These are phyloP conservation scores for Aphidius gifuensis DNA, from an alignment of 1,140 invertebrate genomes.

Conservation along the genomic window DNA sequence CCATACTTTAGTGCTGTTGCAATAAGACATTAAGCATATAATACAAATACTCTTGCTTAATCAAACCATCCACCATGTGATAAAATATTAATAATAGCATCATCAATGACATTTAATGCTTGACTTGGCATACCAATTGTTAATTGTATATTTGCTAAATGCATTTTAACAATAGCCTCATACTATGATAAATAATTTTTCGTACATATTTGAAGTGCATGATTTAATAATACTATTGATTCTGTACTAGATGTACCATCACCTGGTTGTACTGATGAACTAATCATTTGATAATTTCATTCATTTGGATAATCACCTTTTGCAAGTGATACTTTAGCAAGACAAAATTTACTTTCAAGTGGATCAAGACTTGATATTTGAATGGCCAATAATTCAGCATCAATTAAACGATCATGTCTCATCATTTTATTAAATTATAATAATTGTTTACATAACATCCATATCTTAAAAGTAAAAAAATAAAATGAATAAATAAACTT, in stretches of 20 bases:
- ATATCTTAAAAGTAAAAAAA: constrained; percentile 54
- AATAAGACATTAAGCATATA: constrained; percentile 68
- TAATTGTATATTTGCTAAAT: constrained; percentile 73
- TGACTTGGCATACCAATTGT: constrained; percentile 71
- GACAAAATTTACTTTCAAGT: constrained; percentile 63
- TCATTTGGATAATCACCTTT: constrained; percentile 67
- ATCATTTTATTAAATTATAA: constrained; percentile 61
- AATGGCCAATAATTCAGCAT: constrained; percentile 70
- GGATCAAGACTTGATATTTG: constrained; percentile 71
- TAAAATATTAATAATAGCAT: constrained; percentile 68
- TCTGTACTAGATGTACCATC: constrained; percentile 53
- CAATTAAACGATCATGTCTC: constrained; percentile 70
- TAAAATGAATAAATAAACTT: too few species aligned
- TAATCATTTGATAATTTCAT: constrained; percentile 64
- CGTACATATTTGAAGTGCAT: constrained; percentile 68
- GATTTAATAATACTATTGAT: constrained; percentile 63
- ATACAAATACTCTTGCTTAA: constrained; percentile 63
- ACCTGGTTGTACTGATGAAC: constrained; percentile 56
- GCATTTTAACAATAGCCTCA: constrained; percentile 70
- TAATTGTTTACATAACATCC: constrained; percentile 69
- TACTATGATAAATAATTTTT: constrained; percentile 74
- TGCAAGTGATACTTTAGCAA: constrained; percentile 66
- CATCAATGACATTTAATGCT: constrained; percentile 68
- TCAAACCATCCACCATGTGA: constrained; percentile 80
- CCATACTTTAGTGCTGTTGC: constrained; percentile 54